Conservation (phyloP, 2,797 vertebrate genomes). For the Hemitrygon akajei region DNA sequence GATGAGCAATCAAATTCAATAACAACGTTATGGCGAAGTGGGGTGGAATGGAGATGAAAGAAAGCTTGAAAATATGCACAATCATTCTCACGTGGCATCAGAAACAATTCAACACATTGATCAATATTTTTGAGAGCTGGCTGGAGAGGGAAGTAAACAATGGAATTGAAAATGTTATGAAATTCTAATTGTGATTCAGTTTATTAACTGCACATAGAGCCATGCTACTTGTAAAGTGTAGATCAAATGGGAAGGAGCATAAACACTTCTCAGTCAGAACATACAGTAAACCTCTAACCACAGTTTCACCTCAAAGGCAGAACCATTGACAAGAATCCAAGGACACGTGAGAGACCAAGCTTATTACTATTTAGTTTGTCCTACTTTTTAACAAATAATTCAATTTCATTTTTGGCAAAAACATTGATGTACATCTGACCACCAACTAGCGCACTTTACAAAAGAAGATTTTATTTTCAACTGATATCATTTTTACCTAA, state of each 20-base stretch:
- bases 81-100: too few relatives aligned
- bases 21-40: neutral
- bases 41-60: neutral
- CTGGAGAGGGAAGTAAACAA: neutral
- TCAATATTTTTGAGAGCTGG: neutral
- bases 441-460: neutral
- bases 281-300: too few relatives aligned
- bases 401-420: neutral
- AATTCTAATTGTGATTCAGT: neutral
- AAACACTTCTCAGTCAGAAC: neutral
- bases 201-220: neutral
- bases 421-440: neutral
- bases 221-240: neutral
- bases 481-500: neutral
- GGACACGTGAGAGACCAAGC: neutral
- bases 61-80: neutral
- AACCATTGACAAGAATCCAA: neutral
- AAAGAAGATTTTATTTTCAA: neutral
- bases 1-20: too few relatives aligned
- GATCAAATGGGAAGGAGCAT: neutral
- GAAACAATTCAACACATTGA: neutral
- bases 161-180: neutral
- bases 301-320: neutral
- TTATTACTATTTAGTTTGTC: neutral
- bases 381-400: neutral